Base-by-base conservation (phyloP, 2,113 vertebrate species). In the Phaetusa simplex region DNA sequence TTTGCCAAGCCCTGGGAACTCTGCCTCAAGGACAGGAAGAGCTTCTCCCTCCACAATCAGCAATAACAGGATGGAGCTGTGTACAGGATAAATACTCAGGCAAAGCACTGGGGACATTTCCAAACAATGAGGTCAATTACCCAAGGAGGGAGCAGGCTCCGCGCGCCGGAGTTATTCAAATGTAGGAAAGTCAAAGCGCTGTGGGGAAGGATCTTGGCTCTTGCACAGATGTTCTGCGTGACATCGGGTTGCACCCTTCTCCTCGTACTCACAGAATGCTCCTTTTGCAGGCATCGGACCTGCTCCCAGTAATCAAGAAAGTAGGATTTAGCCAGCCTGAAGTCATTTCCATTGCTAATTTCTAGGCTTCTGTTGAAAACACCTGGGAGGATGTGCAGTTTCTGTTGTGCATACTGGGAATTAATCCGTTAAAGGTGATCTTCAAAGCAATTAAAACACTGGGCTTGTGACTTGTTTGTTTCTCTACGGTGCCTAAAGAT, bases 291-390 rank as follows among this genome's bases (percentile, higher is more conserved):
- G 56, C 62, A 5, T 2, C 24, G 14, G 30, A 53, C 32, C 71
- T 82, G 42, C 83, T 74, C 34, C 8, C 38, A 16, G 38, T n/a
- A 34, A 66, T 47, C 40, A 52, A 53, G 52, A n/a, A 70, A n/a
- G 83, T 0, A 32, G 65, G 61, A 72, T 90, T 96, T 79, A 59
- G 52, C 49, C 29, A 43, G 42, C 70, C 82, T n/a, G 27, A 42
- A 67, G 81, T 76, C 0, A 96, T 96, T 96, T 91, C 89, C 86
- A 93, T 84, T 81, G 86, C 86, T 93, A 74, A 93, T 93, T 91
- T 91, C 34, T 18, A 42, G 53, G 67, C 82, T 96, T 73, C 83
- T 93, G 73, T 16, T 59, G 73, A 18, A 79, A 91, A 74, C 84
- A 95, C 84, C 87, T 87, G 90, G 84, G 87, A 91, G 77, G 82